Percentiles rank a stretch among this genome's conserved stretches.
phyloP scores from a whole-genome alignment of 2,797 vertebrate species.

The Spinus pinus region DNA sequence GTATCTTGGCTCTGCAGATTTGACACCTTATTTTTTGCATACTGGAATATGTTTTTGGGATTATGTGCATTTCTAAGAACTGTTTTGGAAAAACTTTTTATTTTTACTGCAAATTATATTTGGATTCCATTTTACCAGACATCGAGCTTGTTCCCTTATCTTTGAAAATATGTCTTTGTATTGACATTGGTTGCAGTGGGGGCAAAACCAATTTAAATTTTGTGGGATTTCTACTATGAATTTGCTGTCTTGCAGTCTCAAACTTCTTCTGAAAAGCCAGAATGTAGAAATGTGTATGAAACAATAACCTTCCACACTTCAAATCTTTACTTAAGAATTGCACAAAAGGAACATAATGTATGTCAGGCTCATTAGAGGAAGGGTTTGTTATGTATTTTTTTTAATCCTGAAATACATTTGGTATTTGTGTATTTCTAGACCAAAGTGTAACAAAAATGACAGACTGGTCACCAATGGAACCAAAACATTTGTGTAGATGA shows the following conservation, averaged over 20 bases:
- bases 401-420: slow-evolving; percentile 61
- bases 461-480: slow-evolving; percentile 40
- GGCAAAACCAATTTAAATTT: not conserved
- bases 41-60: slow-evolving; percentile 24
- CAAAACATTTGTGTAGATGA: slow-evolving; percentile 17
- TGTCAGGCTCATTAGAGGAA: not conserved
- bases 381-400: slow-evolving; percentile 35
- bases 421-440: slow-evolving; percentile 15
- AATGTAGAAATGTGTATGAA: not conserved
- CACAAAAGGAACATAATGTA: not conserved
- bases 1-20: slow-evolving; percentile 12
- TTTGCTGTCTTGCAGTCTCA: not conserved
- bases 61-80: not conserved
- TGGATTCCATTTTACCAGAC: slow-evolving; percentile 2
- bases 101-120: slow-evolving; percentile 23
- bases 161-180: not conserved
- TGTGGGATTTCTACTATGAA: not conserved
- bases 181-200: not conserved
- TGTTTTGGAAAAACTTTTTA: slow-evolving; percentile 33
- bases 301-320: not conserved
- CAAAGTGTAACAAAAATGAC: slow-evolving; percentile 11
- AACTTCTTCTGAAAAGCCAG: slow-evolving; percentile 7
- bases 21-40: slow-evolving; percentile 3
- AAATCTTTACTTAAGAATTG: not conserved
- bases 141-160: not conserved